Base-by-base conservation (phyloP, 2,113 vertebrate genomes). In the Urocitellus parryii region DNA sequence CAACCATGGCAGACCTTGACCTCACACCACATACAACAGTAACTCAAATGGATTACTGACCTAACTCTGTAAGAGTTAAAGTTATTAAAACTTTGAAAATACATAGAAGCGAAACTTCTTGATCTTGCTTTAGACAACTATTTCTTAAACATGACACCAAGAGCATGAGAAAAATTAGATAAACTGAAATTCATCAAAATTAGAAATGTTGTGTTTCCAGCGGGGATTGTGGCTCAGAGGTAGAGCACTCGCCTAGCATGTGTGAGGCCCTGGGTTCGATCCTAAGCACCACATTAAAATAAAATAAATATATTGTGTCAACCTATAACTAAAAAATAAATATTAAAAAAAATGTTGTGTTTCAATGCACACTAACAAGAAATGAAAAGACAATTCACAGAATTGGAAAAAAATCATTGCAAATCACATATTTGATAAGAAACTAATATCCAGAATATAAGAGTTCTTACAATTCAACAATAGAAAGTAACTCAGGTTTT, bases 131-230 rank as follows among this genome's bases (percentile, higher is more conserved):
- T 94, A 82, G 67, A 90, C 42, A 81, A 79, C n/a, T 12, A 9
- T 87, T 82, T 94, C 45, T 92, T 94, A 88, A 39, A 45, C 58
- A 93, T 32, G 42, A 76, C 58, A 89, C 53, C 58, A 85, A 91
- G 91, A 77, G 20, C 53, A 86, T 29, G 94, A 63, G 73, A 48
- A 61, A 89, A 51, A 70, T 67, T 74, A 86, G 25, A 74, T 80
- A 95, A 76, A 74, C 20, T 79, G n/a, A 17, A 61, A 17, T 63
- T 92, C 10, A 92, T 48, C 39, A 76, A 85, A 61, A 92, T 77
- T 45, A 45, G 85, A 91, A 58, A 53, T 11, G 74, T 58, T 90
- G 63, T 92, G 27, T 56, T 92, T 84, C n/a, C 8, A 8, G 45
- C 45, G 1, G 45, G 45, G 45, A 8, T 45, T 45, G 45, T 45